Evolutionary conservation across 2,113 vertebrate genomes (phyloP), one percentile per base, ranked within the genome.

Genomic region (Eurypyga helias): DNA sequence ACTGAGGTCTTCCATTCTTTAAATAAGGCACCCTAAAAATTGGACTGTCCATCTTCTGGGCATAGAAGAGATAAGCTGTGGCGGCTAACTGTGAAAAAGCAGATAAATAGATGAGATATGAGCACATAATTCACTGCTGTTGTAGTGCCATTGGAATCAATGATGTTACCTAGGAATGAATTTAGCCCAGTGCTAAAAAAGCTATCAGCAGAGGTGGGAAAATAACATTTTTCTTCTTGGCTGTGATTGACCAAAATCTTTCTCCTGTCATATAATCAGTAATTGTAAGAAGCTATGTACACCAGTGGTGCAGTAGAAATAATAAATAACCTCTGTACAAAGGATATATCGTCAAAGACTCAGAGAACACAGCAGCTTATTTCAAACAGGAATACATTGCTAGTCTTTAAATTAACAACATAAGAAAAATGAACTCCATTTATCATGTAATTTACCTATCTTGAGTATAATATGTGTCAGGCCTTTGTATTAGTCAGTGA

Each of bases 401-500:
- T 87, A 66, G 83, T 81, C 83, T 92, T 94, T 77, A 83, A 70
- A 87, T 90, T 92, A 96, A 72, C 62, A 87, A 58, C 29, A 3
- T 46, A 58, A 87, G 90, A 87, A 90, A 90, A 96, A 84, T 77
- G 48, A 94, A 48, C 69, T 67, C 69, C n/a, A 72, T 94, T 77
- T 77, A 62, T 96, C 73, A 81, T 33, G 24, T 67, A 80, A 28
- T 52, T 70, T 80, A 69, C 48, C 69, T 80, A 33, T 75, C 58
- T 72, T 36, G 36, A 71, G 58, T 62, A 54, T 58, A 66, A 72
- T 51, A 58, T 38, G n/a, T 72, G 46, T 70, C 67, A 76, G 62
- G 66, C 57, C 52, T 90, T 78, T 73, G 61, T 51, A 46, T 77
- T 88, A 67, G 26, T 77, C 25, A 24, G 54, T 62, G 54, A 89